These are phyloP conservation scores for Steinernema khuongi DNA, from an alignment of 1,140 invertebrate genomes.

Conservation along the genomic window DNA sequence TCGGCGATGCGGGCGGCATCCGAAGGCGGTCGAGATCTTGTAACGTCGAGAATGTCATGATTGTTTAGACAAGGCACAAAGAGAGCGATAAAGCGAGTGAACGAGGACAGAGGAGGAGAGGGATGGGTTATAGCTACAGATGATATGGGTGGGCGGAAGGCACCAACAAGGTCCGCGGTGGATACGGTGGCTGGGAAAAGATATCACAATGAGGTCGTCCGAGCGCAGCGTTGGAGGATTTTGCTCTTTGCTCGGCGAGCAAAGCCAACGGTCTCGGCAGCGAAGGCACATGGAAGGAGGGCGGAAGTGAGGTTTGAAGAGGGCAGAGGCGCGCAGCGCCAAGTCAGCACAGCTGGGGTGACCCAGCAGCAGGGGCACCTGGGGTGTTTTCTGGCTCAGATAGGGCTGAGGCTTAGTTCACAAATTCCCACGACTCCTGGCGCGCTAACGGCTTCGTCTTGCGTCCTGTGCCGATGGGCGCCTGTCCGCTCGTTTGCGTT, in stretches of 20 bases:
- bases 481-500: background rate
- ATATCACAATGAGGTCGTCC: background rate
- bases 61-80: background rate
- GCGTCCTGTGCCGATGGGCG: background rate
- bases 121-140: background rate
- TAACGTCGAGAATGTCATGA: conserved; percentile 1
- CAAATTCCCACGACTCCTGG: background rate
- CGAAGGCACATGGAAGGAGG: background rate
- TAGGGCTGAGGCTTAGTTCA: background rate
- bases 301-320: background rate
- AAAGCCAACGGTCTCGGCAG: background rate
- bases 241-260: background rate
- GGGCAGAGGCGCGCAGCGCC: conserved; percentile 1
- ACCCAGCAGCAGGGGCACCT: background rate
- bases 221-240: background rate
- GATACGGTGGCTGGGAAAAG: background rate
- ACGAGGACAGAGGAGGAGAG: no score
- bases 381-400: background rate
- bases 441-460: background rate
- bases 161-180: background rate
- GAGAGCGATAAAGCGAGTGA: background rate
- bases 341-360: conserved; percentile 9
- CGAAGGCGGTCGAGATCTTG: background rate
- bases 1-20: background rate
- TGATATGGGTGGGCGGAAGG: background rate